Percentiles rank a stretch among this genome's conserved stretches.
Evolutionary conservation across 2,888 invertebrate genomes (phyloP).

Genomic region (Hyalella azteca): DNA sequence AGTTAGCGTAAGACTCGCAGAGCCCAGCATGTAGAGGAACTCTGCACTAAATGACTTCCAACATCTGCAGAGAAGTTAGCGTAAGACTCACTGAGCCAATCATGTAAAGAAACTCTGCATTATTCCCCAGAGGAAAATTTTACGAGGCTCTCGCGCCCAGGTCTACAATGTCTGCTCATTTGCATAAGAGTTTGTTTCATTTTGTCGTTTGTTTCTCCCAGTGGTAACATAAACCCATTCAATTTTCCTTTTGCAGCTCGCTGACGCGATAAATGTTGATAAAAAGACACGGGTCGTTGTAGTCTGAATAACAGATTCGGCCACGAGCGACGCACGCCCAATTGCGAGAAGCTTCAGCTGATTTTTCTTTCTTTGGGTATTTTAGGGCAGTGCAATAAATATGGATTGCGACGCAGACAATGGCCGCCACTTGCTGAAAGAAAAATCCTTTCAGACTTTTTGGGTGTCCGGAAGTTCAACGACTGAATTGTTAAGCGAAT

Average conservation of each 20-base stretch:
- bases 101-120: conserved; percentile 16
- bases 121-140: conserved; percentile 21
- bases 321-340: conserved; percentile 9
- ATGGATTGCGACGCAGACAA: conserved; percentile 29
- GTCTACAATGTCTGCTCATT: conserved; percentile 32
- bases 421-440: not conserved
- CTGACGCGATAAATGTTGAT: conserved; percentile 35
- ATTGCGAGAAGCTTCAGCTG: conserved; percentile 23
- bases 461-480: no score
- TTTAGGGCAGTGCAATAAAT: conserved; percentile 22
- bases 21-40: not conserved
- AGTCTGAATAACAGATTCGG: conserved; percentile 28
- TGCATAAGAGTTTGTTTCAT: conserved; percentile 37
- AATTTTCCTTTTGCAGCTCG: conserved; percentile 32
- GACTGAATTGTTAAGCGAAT: no score
- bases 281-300: conserved; percentile 35
- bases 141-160: conserved; percentile 4
- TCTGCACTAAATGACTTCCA: no score
- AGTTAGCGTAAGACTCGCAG: not conserved
- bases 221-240: conserved; percentile 31
- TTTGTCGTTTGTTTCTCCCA: conserved; percentile 30
- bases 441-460: not conserved
- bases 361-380: conserved; percentile 10
- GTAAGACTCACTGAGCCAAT: not conserved
- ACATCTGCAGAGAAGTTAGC: not conserved